Conservation (phyloP, 2,888 invertebrate genomes). For the Drosophila imparisetae region DNA sequence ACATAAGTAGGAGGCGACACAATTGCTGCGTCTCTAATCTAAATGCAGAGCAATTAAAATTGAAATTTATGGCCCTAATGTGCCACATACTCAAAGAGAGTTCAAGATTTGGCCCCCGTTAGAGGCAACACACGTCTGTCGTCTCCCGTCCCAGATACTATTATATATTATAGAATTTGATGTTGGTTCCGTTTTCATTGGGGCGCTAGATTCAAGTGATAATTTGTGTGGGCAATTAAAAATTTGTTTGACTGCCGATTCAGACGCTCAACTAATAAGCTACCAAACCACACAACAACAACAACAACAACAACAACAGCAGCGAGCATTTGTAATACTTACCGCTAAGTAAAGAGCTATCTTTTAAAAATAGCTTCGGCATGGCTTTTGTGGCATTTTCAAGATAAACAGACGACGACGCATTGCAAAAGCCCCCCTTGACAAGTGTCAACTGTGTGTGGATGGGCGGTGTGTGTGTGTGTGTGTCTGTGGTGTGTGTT, state of each 20-base stretch:
- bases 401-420: constrained; percentile 57
- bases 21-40: constrained; percentile 63
- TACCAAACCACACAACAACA: not conserved
- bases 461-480: not conserved
- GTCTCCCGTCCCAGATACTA: constrained; percentile 8
- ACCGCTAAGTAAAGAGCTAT: constrained; percentile 22
- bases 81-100: constrained; percentile 51
- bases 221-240: constrained; percentile 58
- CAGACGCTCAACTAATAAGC: constrained; percentile 27
- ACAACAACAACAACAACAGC: constrained; percentile 4
- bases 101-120: constrained; percentile 56
- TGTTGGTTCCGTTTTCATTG: constrained; percentile 36
- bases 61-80: constrained; percentile 69
- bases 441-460: constrained; percentile 48
- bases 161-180: constrained; percentile 54
- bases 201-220: constrained; percentile 38
- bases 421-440: constrained; percentile 52
- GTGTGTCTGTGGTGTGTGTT: not conserved
- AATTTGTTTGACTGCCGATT: constrained; percentile 59
- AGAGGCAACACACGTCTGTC: constrained; percentile 7
- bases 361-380: constrained; percentile 39
- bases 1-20: constrained; percentile 38
- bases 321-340: constrained; percentile 29
- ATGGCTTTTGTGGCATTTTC: constrained; percentile 33
- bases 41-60: constrained; percentile 68